Evolutionary conservation across 2,113 vertebrate genomes (phyloP).

Genomic region (Bujurquina vittata): DNA sequence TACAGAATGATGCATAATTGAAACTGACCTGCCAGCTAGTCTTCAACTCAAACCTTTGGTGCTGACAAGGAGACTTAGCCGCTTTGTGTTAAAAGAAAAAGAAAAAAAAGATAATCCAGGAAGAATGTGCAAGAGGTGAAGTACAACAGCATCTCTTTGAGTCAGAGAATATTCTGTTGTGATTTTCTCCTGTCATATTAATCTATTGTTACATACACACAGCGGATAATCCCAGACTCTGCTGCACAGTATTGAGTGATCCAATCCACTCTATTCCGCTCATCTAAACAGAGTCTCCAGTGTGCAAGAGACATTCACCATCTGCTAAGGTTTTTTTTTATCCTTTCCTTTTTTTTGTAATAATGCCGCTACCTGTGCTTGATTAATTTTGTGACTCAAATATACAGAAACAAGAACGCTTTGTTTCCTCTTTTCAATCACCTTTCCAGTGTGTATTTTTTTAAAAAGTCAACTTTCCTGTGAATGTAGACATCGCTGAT

Average conservation of each 20-base stretch:
- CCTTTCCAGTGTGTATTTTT: conserved; percentile 5
- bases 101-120: neutral
- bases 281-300: conserved; percentile 35
- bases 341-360: neutral
- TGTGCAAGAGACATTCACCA: conserved; percentile 31
- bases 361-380: conserved; percentile 20
- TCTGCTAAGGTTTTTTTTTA: conserved; percentile 3
- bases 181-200: conserved; percentile 13
- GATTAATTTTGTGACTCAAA: conserved; percentile 47
- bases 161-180: conserved; percentile 6
- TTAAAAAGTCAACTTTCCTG: conserved; percentile 15
- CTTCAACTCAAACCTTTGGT: conserved; percentile 17
- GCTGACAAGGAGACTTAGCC: conserved; percentile 11
- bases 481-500: conserved; percentile 39
- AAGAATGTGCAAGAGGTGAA: conserved; percentile 2
- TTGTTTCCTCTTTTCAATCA: conserved; percentile 40
- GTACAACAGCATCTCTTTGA: neutral
- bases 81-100: conserved; percentile 8
- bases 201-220: conserved; percentile 19
- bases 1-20: conserved; percentile 37
- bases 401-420: conserved; percentile 8
- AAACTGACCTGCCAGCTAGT: conserved; percentile 39
- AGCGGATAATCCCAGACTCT: conserved; percentile 29
- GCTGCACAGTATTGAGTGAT: conserved; percentile 2
- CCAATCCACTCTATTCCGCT: conserved; percentile 27